Base-by-base conservation (phyloP, 2,888 invertebrate genomes). In the Chymomyza procnemis region DNA sequence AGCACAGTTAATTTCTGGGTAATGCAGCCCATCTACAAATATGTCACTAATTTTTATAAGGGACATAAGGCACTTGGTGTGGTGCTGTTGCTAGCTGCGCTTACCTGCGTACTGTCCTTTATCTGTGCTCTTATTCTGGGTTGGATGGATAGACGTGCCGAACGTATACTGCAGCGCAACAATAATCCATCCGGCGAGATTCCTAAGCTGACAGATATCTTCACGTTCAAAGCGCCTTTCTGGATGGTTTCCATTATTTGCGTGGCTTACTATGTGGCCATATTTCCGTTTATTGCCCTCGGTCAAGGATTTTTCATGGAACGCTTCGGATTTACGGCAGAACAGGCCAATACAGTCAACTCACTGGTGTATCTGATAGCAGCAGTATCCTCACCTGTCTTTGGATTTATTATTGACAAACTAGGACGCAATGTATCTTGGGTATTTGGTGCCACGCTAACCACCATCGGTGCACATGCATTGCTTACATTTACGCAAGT, bases 221-320 rank as follows among this genome's bases (percentile, higher is more conserved):
- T 94, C 76, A 93, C 96, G 78, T 98, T 98, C 89, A 95, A 95
- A 79, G 87, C 93, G 3, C 93, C 95, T 2, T 97, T 98, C 90
- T 99, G 99, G 99, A 92, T 99, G 75, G 93, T 99, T 22, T 94
- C 95, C 60, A 90, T 96, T 4, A 96, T 99, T 73, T 98, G 98
- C 92, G 97, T 99, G 1, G 94, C 96, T 0, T 99, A 98, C 91
- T 99, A 99, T 90, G 95, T 97, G 54, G 96, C 98, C 6, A 96
- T 99, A 77, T 99, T 99, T 90, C 99, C 99, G 3, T 99, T 99
- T 88, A 96, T 99, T 89, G 96, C 97, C 2, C 92, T 99, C 71
- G 99, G 97, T 91, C 95, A 98, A 97, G 97, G 73, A 65, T 99
- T 98, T 91, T 99, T 97, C 88, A 95, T 95, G 89, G 92, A 94